These are phyloP conservation scores for Tragelaphus oryx DNA, from an alignment of 2,797 vertebrate species.

Conservation along the genomic window DNA sequence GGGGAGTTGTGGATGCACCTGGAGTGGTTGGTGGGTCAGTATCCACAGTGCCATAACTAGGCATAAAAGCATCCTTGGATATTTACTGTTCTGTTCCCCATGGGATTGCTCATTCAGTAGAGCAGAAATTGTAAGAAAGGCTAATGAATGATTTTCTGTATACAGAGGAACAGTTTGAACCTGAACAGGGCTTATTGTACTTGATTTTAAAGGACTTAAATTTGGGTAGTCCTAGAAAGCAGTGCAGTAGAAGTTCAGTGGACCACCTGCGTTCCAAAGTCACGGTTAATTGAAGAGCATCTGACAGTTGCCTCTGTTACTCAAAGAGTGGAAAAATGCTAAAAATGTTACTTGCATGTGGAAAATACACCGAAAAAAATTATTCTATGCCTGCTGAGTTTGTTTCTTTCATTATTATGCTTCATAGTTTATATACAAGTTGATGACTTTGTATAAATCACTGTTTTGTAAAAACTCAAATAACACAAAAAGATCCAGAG, in stretches of 20 bases:
- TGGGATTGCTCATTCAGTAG: background rate
- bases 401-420: background rate
- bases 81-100: background rate
- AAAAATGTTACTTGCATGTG: background rate
- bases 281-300: fast-evolving
- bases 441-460: background rate
- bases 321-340: background rate
- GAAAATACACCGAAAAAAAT: background rate
- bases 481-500: background rate
- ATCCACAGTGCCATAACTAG: background rate
- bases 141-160: background rate
- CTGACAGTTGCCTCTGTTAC: background rate
- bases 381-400: background rate
- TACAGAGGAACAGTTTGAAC: background rate
- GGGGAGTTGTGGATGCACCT: background rate
- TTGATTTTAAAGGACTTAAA: background rate
- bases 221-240: background rate
- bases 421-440: background rate
- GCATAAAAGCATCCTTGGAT: background rate
- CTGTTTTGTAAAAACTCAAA: background rate
- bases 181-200: background rate
- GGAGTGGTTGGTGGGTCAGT: background rate
- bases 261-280: fast-evolving
- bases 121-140: background rate
- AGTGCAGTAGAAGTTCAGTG: background rate